Evolutionary conservation across 2,797 vertebrate species (phyloP), one percentile per base, ranked within the genome.

Genomic region (Champsocephalus esox): DNA sequence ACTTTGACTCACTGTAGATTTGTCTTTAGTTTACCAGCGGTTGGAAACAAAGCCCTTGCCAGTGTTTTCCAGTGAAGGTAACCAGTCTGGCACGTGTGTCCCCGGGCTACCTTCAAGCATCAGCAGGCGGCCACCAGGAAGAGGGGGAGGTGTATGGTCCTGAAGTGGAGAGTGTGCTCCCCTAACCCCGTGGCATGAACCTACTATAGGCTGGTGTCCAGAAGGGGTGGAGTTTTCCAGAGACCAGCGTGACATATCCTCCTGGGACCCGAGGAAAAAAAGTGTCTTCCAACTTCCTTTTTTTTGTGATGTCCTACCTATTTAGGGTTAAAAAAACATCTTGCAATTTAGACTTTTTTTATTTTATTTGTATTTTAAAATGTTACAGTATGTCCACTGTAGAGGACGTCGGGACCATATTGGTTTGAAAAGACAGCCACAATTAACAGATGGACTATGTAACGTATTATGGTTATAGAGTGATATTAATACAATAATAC

Each of bases 141-240:
- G 73, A 90, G 64, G 73, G 77, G 70, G 51, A 77, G 81, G 85
- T 91, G 92, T 89, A 89, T 79, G 87, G 77, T 74, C 77, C 73
- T 89, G 80, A 92, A 88, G 84, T 86, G 81, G 73, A 83, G 72
- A 66, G 67, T 70, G 61, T 32, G 82, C 80, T 91, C 80, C 83
- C 81, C 73, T 88, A 73, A 83, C 82, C 84, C 63, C 59, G 77
- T 87, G 69, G 73, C 83, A 76, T 77, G 58, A 80, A 87, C 86
- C 80, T 68, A 75, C 86, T 91, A 84, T 87, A 77, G 87, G 88
- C 81, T 80, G 57, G 61, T 59, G 73, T 79, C 89, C 81, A 63
- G 34, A 85, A 85, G 92, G 75, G 70, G 77, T 69, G 83, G 68
- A 64, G 71, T 80, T 83, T 83, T 77, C 77, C 66, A 66, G 52